Conservation (phyloP, 2,888 invertebrate genomes). For the Chorisops tibialis region DNA sequence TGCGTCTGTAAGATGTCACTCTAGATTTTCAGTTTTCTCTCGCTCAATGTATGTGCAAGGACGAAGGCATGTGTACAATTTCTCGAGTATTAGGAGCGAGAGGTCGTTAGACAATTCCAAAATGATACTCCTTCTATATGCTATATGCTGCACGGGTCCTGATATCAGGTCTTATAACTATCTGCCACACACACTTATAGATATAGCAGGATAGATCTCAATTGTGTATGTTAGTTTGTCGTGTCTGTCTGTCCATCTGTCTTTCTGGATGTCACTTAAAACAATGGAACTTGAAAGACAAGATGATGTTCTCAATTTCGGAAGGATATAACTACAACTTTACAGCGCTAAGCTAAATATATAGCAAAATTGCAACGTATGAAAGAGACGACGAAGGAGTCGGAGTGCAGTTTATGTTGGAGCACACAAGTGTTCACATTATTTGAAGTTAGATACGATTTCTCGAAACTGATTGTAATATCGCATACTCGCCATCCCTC, state of each 20-base stretch:
- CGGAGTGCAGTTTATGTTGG: too few species aligned
- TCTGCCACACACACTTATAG: too few species aligned
- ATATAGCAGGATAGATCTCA: not conserved
- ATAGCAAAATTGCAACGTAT: too few species aligned
- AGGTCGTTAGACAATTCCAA: conserved; percentile 18
- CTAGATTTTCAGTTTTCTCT: conserved; percentile 9
- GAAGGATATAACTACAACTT: conserved; percentile 1
- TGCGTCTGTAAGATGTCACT: conserved; percentile 17
- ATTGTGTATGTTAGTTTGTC: conserved; percentile 30
- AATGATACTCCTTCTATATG: conserved; percentile 9
- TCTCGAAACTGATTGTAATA: too few species aligned
- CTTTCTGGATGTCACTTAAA: conserved; percentile 34
- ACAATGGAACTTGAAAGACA: conserved; percentile 33
- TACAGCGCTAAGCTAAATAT: not conserved
- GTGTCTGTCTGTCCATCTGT: conserved; percentile 35
- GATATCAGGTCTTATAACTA: too few species aligned
- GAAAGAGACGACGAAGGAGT: too few species aligned
- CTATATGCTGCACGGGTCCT: too few species aligned
- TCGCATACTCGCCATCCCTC: too few species aligned
- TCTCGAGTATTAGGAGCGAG: not conserved
- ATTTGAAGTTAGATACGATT: too few species aligned
- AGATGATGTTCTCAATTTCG: conserved; percentile 34
- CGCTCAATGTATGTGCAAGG: not conserved
- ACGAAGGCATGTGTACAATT: not conserved
- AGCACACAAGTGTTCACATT: too few species aligned